Conservation (phyloP, 2,113 vertebrate species). For the Columba janthina region DNA sequence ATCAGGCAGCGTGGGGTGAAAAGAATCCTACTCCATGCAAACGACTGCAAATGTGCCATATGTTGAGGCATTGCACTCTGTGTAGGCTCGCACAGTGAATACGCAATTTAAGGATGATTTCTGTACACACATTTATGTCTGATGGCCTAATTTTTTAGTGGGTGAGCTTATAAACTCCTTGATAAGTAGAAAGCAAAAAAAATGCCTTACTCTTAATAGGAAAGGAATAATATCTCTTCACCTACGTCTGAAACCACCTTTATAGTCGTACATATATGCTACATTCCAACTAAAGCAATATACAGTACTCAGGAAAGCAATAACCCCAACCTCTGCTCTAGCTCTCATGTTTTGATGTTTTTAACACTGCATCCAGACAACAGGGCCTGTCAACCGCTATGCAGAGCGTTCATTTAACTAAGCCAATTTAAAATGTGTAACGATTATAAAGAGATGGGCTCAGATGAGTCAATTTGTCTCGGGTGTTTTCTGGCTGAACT, state of each 20-base stretch:
- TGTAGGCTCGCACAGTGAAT: not conserved
- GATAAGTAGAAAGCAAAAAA: not conserved
- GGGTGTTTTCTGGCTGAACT: conserved; percentile 53
- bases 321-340: not conserved
- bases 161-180: not conserved
- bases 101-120: not conserved
- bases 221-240: conserved; percentile 6
- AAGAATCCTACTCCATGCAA: rapidly evolving
- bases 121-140: not conserved
- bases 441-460: conserved; percentile 61
- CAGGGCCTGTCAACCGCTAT: not conserved
- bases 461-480: conserved; percentile 54
- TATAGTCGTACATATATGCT: not conserved
- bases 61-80: not conserved
- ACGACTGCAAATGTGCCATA: rapidly evolving
- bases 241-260: not conserved
- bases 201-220: not conserved
- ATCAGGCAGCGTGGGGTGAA: not conserved
- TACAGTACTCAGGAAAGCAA: not conserved
- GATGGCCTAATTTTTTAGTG: not conserved
- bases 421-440: conserved; percentile 52
- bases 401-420: conserved; percentile 24
- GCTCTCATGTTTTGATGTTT: not conserved
- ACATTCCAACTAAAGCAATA: not conserved
- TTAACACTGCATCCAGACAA: conserved; percentile 31